Evolutionary conservation across 2,797 vertebrate genomes (phyloP).

Genomic region (Myotis myotis): DNA sequence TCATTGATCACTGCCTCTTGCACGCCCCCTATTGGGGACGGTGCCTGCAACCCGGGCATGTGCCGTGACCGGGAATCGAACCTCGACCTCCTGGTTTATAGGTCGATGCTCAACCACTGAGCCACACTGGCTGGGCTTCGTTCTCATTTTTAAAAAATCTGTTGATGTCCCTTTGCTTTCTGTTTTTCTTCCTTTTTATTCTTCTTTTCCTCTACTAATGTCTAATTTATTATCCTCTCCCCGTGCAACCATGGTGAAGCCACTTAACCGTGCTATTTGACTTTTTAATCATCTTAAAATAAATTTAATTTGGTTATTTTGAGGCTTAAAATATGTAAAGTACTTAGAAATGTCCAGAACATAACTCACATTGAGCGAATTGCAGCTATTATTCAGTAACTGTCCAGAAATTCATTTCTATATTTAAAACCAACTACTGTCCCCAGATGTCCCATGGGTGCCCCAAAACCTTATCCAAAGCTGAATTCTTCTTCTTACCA

Average conservation of each 20-base stretch:
- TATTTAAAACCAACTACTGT: conserved; percentile 12
- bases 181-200: not conserved
- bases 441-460: not conserved
- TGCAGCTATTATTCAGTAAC: not conserved
- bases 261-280: not conserved
- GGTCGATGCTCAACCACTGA: too few relatives aligned
- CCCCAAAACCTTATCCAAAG: not conserved
- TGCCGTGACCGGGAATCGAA: too few relatives aligned
- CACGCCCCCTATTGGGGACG: too few relatives aligned
- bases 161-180: not conserved
- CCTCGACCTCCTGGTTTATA: too few relatives aligned
- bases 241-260: not conserved
- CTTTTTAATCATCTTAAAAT: not conserved
- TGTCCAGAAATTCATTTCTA: not conserved
- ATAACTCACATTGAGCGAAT: not conserved
- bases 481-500: not conserved
- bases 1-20: too few relatives aligned
- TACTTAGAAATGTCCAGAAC: not conserved
- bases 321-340: not conserved
- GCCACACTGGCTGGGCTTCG: too few relatives aligned
- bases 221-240: not conserved
- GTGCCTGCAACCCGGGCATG: too few relatives aligned
- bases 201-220: not conserved
- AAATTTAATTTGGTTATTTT: not conserved
- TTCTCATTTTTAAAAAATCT: not conserved